Evolutionary conservation across 53 echinoderm and acorn worm species (phyloP).

Genomic region (Hippasteria phrygiana): DNA sequence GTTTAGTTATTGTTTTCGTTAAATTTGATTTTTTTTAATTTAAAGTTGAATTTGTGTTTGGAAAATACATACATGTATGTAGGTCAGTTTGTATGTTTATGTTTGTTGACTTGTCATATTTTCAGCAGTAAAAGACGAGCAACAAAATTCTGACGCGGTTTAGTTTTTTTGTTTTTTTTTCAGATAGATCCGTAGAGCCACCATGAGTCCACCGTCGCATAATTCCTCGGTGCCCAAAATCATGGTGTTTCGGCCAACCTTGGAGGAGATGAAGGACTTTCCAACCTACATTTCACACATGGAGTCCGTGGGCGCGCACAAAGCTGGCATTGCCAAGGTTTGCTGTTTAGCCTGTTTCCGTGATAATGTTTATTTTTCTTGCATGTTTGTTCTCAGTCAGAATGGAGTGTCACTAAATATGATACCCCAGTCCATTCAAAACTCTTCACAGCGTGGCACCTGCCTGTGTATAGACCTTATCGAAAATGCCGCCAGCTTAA

Average conservation of each 20-base stretch:
- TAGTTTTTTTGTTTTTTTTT: not conserved
- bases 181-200: not conserved
- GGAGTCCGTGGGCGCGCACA: conserved; percentile 95
- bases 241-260: conserved; percentile 97
- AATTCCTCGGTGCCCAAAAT: conserved; percentile 82
- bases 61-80: too few species aligned
- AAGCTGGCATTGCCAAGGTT: conserved; percentile 97
- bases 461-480: too few species aligned
- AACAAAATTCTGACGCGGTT: not conserved
- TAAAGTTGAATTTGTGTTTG: too few species aligned
- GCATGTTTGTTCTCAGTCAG: not conserved
- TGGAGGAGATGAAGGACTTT: conserved; percentile 99
- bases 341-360: not conserved
- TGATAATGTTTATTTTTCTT: not conserved
- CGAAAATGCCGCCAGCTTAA: too few species aligned
- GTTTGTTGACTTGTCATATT: not conserved
- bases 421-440: not conserved
- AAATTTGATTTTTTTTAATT: too few species aligned
- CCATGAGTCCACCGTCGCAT: conserved; percentile 77
- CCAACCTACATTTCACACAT: conserved; percentile 82
- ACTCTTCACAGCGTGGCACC: too few species aligned
- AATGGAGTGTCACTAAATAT: not conserved
- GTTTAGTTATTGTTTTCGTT: too few species aligned
- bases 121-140: too few species aligned
- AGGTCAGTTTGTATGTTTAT: not conserved